A percentile compares a stretch with the other conserved stretches of the same genome.
These are phyloP conservation scores for Catonia carolina DNA, from an alignment of 2,888 invertebrate species.

Conservation along the genomic window DNA sequence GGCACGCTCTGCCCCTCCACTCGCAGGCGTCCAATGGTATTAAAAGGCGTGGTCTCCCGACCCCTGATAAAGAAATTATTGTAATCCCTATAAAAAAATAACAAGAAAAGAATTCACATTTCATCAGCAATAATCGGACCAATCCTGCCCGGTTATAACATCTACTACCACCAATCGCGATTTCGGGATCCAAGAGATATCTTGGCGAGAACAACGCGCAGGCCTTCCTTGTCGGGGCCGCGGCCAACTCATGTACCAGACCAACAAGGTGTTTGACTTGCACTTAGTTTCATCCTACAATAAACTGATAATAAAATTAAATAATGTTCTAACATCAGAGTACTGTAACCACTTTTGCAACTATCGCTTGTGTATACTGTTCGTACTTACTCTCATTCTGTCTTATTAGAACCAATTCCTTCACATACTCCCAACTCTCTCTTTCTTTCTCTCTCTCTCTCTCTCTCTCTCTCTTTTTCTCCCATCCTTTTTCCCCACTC, in stretches of 20 bases:
- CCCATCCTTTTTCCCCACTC: too few relatives aligned
- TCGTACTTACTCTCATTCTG: too few relatives aligned
- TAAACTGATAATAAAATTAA: too few relatives aligned
- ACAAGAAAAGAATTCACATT: conserved; percentile 16
- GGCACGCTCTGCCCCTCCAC: conserved; percentile 1
- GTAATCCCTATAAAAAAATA: conserved; percentile 20
- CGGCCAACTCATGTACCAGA: neutral
- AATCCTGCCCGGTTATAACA: conserved; percentile 13
- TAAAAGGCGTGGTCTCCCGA: conserved; percentile 14
- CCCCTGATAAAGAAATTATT: conserved; percentile 12
- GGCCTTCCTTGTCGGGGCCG: too few relatives aligned
- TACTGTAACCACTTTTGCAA: too few relatives aligned
- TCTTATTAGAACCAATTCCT: too few relatives aligned
- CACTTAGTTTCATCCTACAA: neutral
- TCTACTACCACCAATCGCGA: conserved; percentile 16
- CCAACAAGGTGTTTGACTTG: conserved; percentile 5
- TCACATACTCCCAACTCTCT: too few relatives aligned
- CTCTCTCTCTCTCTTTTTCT: too few relatives aligned
- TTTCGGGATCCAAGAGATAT: neutral
- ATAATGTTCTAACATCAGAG: too few relatives aligned
- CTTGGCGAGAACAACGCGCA: too few relatives aligned
- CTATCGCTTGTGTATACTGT: too few relatives aligned
- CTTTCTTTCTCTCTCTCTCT: too few relatives aligned
- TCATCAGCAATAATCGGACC: conserved; percentile 21
- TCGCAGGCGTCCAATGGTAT: conserved; percentile 10